Base-by-base conservation (phyloP, 2,888 invertebrate genomes). In the Plutella xylostella region DNA sequence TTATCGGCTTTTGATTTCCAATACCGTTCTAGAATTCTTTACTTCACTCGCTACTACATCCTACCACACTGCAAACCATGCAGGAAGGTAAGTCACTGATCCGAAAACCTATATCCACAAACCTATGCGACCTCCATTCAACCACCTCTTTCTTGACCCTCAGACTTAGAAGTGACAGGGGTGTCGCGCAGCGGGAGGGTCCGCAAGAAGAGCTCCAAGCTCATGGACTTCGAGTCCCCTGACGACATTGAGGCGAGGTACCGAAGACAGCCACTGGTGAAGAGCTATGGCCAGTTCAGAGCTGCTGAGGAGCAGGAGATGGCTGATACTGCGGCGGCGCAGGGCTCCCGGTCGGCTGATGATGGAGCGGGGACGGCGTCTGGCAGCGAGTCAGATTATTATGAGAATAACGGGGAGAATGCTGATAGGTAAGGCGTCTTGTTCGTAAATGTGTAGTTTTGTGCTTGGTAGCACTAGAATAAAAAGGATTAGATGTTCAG, bases 201-300 rank as follows among this genome's bases (percentile, higher is more conserved):
- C 0, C 85, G 97, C 45, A 97, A 97, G 80, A 97, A 97, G 74
- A 97, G 96, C 15, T 96, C 96, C 0, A 96, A 97, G 68, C 84
- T 98, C 35, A 89, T 94, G 76, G 97, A 96, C 71, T 97, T 96
- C 77, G 94, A 94, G 67, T 94, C 94, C 0, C 92, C 93, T 0
- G 97, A 96, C 66, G 96, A 94, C 61, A 89, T 92, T 42, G 93
- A 92, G 52, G 85, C 87, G 19, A 85, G 86, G 46, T 88, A 83
- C 54, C 60, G 74, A 0, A 65, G 75, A 56, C 72, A 83, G 48
- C 72, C 76, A 0, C 74, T 76, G 0, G 60, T 69, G 4, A 83
- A 79, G 50, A 54, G 71, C 0, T 75, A 63, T 18, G 53, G 61
- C 0, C 63, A 60, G 0, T 61, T 66, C 20, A 57, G 66, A 1